These are phyloP conservation scores for Oreochromis niloticus DNA, from an alignment of 2,113 vertebrate genomes.

Conservation along the genomic window DNA sequence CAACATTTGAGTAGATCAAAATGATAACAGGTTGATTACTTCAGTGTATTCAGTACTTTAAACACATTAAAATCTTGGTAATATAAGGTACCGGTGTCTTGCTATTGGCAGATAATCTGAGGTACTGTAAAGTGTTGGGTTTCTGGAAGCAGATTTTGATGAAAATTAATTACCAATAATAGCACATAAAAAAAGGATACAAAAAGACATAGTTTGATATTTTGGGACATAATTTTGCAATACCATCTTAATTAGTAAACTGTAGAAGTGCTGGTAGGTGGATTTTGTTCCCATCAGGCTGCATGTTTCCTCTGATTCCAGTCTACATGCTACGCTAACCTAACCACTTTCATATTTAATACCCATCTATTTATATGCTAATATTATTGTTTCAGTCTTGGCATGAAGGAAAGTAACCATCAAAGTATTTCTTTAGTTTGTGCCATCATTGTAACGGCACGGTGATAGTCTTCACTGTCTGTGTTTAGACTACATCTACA, in stretches of 20 bases:
- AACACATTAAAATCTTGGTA: background rate
- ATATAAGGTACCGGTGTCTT: background rate
- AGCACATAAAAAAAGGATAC: background rate
- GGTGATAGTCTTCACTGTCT: background rate
- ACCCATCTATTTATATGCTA: background rate
- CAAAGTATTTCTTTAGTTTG: background rate
- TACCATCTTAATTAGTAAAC: background rate
- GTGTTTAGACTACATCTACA: background rate
- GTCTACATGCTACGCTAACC: background rate
- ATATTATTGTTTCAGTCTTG: background rate
- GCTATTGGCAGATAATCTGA: background rate
- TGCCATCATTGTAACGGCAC: background rate
- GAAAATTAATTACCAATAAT: background rate
- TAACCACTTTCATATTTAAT: background rate
- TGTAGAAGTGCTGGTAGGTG: background rate
- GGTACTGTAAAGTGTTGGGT: background rate
- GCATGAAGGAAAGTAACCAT: background rate
- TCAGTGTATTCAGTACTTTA: background rate
- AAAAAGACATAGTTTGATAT: background rate
- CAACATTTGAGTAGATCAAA: background rate
- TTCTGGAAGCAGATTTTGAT: background rate
- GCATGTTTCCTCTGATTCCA: background rate
- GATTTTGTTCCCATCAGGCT: background rate
- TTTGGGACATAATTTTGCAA: background rate
- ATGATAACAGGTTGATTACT: background rate